Evolutionary conservation across 1,140 invertebrate genomes (phyloP).

Genomic region (Drosophila simulans): DNA sequence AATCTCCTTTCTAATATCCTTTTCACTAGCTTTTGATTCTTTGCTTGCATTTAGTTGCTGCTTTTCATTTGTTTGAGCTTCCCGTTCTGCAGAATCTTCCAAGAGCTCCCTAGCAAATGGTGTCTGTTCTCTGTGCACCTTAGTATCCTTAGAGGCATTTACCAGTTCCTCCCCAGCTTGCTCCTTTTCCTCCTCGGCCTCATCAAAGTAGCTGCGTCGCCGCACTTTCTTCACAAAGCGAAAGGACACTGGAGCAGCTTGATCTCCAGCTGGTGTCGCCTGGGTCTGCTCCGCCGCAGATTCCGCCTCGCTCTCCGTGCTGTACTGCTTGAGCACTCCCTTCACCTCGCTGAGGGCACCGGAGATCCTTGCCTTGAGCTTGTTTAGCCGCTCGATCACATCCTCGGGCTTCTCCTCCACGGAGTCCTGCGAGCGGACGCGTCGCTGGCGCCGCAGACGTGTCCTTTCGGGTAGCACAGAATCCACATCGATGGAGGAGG

Average conservation of each 20-base stretch:
- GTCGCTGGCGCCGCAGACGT: conserved; percentile 66
- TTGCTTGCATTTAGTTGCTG: background rate
- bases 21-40: background rate
- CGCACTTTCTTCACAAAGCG: conserved; percentile 75
- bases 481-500: conserved; percentile 61
- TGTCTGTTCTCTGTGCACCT: conserved; percentile 19
- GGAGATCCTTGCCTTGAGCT: conserved; percentile 74
- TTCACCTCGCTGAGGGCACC: conserved; percentile 77
- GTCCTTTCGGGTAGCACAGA: conserved; percentile 67
- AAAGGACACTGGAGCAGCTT: conserved; percentile 59
- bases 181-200: conserved; percentile 61
- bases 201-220: conserved; percentile 71
- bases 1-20: background rate
- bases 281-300: conserved; percentile 6
- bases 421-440: conserved; percentile 73
- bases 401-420: conserved; percentile 72
- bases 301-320: conserved; percentile 68
- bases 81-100: background rate
- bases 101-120: conserved; percentile 17
- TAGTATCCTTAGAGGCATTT: background rate
- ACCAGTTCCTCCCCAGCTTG: background rate
- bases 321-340: conserved; percentile 76
- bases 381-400: conserved; percentile 75
- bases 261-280: background rate
- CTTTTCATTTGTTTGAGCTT: background rate